Percentiles rank a stretch among this genome's conserved stretches.
Evolutionary conservation across 2,113 vertebrate genomes (phyloP).

Genomic region (Zosterops lateralis): DNA sequence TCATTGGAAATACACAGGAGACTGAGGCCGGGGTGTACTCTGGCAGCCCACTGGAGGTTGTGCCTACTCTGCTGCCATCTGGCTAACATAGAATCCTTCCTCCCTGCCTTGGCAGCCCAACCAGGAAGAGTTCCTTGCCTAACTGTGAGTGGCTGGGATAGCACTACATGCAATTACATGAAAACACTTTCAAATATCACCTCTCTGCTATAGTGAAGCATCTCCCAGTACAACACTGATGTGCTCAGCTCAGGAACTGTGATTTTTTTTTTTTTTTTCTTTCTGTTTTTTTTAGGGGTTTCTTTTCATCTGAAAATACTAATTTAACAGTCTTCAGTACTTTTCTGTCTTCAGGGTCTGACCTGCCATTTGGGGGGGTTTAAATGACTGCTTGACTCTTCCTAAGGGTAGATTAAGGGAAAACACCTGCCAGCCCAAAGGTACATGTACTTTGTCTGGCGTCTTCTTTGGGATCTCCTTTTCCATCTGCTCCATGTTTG

Average conservation of each 20-base stretch:
- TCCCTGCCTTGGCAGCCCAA: not conserved
- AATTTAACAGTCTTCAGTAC: not conserved
- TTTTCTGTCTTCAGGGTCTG: not conserved
- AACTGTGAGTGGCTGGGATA: not conserved
- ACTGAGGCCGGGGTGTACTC: fast-evolving
- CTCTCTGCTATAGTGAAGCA: not conserved
- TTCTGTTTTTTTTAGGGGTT: not conserved
- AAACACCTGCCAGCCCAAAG: not conserved
- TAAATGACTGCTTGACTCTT: not conserved
- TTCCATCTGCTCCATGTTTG: not conserved
- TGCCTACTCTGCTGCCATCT: constrained; percentile 47
- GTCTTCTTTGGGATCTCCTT: not conserved
- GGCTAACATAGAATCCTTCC: not conserved
- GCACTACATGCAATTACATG: not conserved
- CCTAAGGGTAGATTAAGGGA: not conserved
- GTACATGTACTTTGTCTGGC: not conserved
- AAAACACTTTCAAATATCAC: not conserved
- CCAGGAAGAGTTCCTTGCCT: not conserved
- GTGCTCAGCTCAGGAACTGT: not conserved
- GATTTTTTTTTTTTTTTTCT: too few relatives aligned
- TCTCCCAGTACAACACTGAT: not conserved
- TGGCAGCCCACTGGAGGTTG: not conserved
- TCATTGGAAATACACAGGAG: not conserved
- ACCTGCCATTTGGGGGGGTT: not conserved
- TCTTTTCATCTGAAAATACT: not conserved